Conservation (phyloP, 2,888 invertebrate species). For the Crocallis elinguaria region DNA sequence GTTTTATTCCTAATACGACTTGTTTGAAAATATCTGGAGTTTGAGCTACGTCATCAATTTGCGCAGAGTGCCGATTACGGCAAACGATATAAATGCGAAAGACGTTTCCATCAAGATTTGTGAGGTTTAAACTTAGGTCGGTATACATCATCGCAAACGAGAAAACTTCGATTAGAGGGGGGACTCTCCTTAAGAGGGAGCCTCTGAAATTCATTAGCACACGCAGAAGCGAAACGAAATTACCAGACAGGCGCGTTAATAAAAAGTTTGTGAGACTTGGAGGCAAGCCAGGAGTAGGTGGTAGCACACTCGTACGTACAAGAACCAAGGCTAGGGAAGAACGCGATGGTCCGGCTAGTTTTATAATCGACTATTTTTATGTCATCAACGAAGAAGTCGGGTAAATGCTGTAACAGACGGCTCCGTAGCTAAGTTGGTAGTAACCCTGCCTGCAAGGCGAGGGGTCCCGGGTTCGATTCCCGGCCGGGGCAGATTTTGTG, state of each 20-base stretch:
- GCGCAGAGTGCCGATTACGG: conserved; percentile 19
- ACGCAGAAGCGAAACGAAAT: conserved; percentile 62
- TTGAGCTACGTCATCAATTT: conserved; percentile 18
- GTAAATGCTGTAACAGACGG: not conserved
- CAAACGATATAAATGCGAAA: conserved; percentile 26
- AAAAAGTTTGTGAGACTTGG: conserved; percentile 57
- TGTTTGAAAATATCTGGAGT: not conserved
- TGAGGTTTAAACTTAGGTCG: conserved; percentile 43
- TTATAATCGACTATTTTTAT: not conserved
- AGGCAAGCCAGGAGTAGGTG: conserved; percentile 40
- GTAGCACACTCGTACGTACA: conserved; percentile 27
- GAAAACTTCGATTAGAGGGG: conserved; percentile 75
- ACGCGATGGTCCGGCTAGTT: not conserved
- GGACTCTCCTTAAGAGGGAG: conserved; percentile 41
- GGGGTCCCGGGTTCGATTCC: no score
- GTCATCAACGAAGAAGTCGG: not conserved
- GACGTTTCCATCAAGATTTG: conserved; percentile 38
- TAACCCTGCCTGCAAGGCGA: no score
- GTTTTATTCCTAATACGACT: no score
- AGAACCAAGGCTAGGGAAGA: conserved; percentile 19
- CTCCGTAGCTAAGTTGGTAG: no score
- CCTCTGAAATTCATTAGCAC: conserved; percentile 77
- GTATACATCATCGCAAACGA: conserved; percentile 73
- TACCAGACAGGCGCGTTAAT: conserved; percentile 51
- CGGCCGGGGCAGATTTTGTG: no score